Evolutionary conservation across 2,113 vertebrate species (phyloP).

Genomic region (Zeus faber): DNA sequence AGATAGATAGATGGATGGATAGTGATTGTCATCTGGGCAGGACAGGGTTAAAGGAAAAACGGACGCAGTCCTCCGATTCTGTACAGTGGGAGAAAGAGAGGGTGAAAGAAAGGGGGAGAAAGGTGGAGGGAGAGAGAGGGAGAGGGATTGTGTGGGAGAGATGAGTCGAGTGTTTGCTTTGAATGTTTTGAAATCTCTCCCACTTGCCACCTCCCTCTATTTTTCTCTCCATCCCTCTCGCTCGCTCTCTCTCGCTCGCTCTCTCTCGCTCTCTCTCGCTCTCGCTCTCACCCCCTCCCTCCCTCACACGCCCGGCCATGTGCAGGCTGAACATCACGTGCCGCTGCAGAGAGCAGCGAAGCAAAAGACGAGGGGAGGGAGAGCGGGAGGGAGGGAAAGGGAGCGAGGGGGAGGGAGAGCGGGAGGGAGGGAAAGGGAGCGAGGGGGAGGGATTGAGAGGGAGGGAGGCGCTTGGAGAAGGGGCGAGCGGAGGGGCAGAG

Average conservation of each 20-base stretch:
- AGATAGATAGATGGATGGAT: not conserved
- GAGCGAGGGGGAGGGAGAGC: constrained; percentile 1
- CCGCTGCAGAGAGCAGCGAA: constrained; percentile 70
- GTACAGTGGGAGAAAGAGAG: constrained; percentile 26
- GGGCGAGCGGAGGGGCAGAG: not conserved
- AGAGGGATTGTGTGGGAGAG: constrained; percentile 12
- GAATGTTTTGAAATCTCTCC: constrained; percentile 43
- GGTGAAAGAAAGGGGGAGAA: constrained; percentile 9
- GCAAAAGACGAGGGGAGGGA: constrained; percentile 42
- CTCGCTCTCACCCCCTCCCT: constrained; percentile 17
- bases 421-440: constrained; percentile 10
- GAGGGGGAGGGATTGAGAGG: not conserved
- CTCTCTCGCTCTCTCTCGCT: constrained; percentile 18
- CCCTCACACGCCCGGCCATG: constrained; percentile 78
- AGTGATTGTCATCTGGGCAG: constrained; percentile 31
- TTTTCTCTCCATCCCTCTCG: constrained; percentile 27
- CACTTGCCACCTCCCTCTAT: constrained; percentile 30
- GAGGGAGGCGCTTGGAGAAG: not conserved
- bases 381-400: constrained; percentile 18
- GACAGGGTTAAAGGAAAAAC: constrained; percentile 56
- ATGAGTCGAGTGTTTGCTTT: constrained; percentile 25
- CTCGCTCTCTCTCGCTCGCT: constrained; percentile 13
- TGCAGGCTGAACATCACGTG: constrained; percentile 76
- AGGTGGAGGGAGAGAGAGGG: constrained; percentile 9
- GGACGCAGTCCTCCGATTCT: constrained; percentile 51